Conservation (phyloP, 2,797 vertebrate species). For the Phoeniculus purpureus region DNA sequence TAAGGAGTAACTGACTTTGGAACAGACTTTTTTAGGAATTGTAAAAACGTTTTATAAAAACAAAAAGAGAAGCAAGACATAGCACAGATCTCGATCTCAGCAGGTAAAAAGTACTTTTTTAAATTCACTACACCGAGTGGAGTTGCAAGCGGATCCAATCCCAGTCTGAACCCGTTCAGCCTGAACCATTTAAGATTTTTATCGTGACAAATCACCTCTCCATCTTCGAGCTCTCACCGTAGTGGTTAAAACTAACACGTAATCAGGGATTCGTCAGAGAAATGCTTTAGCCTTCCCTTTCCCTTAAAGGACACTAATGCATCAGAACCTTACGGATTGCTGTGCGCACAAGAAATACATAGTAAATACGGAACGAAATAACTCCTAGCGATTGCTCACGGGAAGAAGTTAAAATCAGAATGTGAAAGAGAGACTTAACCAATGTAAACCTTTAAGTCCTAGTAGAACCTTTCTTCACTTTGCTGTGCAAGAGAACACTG, state of each 20-base stretch:
- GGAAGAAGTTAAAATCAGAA: slow-evolving; percentile 87
- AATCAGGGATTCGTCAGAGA: slow-evolving; percentile 77
- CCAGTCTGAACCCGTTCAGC: not conserved
- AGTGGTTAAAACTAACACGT: slow-evolving; percentile 26
- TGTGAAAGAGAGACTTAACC: slow-evolving; percentile 89
- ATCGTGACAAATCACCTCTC: slow-evolving; percentile 59
- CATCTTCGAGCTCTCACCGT: slow-evolving; percentile 69
- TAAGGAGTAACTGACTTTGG: slow-evolving; percentile 50
- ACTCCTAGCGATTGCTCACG: slow-evolving; percentile 81
- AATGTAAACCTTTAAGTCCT: slow-evolving; percentile 84
- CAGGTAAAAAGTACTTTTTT: slow-evolving; percentile 38
- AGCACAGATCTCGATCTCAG: slow-evolving; percentile 51
- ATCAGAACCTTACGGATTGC: slow-evolving; percentile 69
- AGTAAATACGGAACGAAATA: slow-evolving; percentile 85
- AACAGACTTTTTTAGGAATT: slow-evolving; percentile 68
- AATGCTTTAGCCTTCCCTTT: slow-evolving; percentile 74
- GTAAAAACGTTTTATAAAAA: slow-evolving; percentile 75
- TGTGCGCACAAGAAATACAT: slow-evolving; percentile 86
- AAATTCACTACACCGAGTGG: slow-evolving; percentile 9
- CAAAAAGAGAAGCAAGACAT: slow-evolving; percentile 43
- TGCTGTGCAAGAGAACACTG: slow-evolving; percentile 96
- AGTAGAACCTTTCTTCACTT: slow-evolving; percentile 93
- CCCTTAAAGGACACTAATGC: slow-evolving; percentile 69
- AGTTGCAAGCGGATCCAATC: slow-evolving; percentile 24
- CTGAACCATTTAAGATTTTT: slow-evolving; percentile 7